Evolutionary conservation across 64 coral and sea anemone genomes (phyloP), one percentile per base, ranked within the genome.

Genomic region (Porites lutea): DNA sequence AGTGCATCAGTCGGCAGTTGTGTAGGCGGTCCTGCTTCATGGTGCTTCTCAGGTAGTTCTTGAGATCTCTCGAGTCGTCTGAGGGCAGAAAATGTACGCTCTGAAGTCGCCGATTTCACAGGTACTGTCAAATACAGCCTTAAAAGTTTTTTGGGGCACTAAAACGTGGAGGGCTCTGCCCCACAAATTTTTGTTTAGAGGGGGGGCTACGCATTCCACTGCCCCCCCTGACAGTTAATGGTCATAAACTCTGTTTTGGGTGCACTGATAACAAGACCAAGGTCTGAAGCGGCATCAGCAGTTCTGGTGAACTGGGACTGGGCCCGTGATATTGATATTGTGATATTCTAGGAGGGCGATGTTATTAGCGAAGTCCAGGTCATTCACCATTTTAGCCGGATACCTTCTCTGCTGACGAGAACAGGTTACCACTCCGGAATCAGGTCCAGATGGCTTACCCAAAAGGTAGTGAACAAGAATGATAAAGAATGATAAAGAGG

Each of bases 291-390:
- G 16, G 71, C 74, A 52, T 61, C 67, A 61, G 78, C 75, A 4
- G 79, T 15, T 2, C 58, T 68, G 13, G 68, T 59, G 43, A 65
- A 27, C 37, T 66, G 75, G 2, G 75, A 10, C 4, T 90, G 74
- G 13, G 59, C 74, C 13, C 79, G 11, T 65, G 65, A 61, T 14
- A 90, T 45, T 18, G 52, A 63, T n/a, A n/a, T n/a, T n/a, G n/a
- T n/a, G n/a, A 51, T 90, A 21, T 13, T 74, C 18, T 2, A 79
- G 14, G 16, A 80, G 73, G 48, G 59, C 75, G 14, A 67, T 52
- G 44, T 90, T 62, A 13, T 90, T 75, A 5, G 88, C 88, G 37
- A 79, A 90, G 75, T 90, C 88, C 5, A 90, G 88, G 88, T 80
- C 88, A 19, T 73, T 90, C 0, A 79, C 59, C 59, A 79, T 45